Base-by-base conservation (phyloP, 2,797 vertebrate genomes). In the Myioborus melanocephalus region DNA sequence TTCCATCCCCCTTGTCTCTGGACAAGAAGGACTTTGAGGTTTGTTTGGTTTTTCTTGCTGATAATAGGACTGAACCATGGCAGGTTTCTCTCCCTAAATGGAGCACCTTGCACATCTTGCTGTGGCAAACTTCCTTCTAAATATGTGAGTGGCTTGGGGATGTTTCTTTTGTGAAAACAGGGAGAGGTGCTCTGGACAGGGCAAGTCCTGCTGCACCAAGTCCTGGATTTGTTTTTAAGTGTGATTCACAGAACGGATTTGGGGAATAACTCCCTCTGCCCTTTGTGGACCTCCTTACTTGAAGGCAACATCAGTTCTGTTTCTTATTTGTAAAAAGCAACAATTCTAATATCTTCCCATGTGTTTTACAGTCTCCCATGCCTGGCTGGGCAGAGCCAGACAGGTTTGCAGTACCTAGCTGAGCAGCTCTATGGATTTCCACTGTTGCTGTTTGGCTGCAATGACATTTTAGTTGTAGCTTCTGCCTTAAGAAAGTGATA, bases 391-490 rank as follows among this genome's bases (percentile, higher is more conserved):
- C 92, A 91, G 88, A 92, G 27, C 60, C 4, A 3, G 91, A 76
- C 77, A 88, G 82, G 43, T 96, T 94, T 94, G 76, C 79, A 49
- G 53, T 85, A 91, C 50, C 32, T 56, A 76, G 19, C 79, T 43
- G 59, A 76, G 59, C 47, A 89, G n/a, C n/a, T 55, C 59, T 39
- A 83, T 94, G 89, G 72, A 93, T 91, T 96, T 95, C 64, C 65
- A 59, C 63, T 34, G 69, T n/a, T 79, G 52, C 59, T 79, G 3
- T 83, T 87, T 70, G 55, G 49, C 80, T 94, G 53, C 68, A 82
- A 13, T 39, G 52, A 85, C 34, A 39, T 49, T 89, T 75, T 8
- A 41, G 16, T 63, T 77, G 68, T 56, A 77, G 65, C 59, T 79
- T 93, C 85, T 92, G 55, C 77, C 57, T 69, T 71, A 47, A 47